These are phyloP conservation scores for Myrmophylax atrothorax DNA, from an alignment of 2,113 vertebrate genomes.

Conservation along the genomic window DNA sequence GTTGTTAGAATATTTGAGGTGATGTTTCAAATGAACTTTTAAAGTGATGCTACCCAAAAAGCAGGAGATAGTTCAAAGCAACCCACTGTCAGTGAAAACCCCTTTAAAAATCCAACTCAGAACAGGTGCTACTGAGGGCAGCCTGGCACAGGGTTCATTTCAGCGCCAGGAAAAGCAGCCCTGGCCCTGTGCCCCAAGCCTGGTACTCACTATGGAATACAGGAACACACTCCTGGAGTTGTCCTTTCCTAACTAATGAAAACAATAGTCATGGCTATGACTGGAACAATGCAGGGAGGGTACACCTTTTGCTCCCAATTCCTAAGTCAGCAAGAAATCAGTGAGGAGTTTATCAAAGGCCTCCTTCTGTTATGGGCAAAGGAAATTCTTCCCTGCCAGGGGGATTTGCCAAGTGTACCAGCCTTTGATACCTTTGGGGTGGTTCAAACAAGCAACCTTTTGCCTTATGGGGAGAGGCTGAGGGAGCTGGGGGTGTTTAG, in stretches of 20 bases:
- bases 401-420: background rate
- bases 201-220: background rate
- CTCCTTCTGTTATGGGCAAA: background rate
- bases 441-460: background rate
- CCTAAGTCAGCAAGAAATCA: background rate
- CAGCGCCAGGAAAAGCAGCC: background rate
- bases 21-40: background rate
- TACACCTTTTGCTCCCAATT: background rate
- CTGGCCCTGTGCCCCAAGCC: background rate
- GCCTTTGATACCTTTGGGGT: background rate
- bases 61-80: background rate
- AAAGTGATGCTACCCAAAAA: background rate
- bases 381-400: background rate
- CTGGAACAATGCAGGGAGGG: background rate
- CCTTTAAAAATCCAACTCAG: background rate
- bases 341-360: background rate
- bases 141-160: background rate
- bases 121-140: background rate
- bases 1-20: background rate
- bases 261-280: background rate
- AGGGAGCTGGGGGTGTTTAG: too few relatives aligned
- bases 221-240: background rate
- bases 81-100: background rate
- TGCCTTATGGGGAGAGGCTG: too few relatives aligned
- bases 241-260: background rate